These are phyloP conservation scores for Pemphredon lugubris DNA, from an alignment of 2,888 invertebrate genomes.

Conservation along the genomic window DNA sequence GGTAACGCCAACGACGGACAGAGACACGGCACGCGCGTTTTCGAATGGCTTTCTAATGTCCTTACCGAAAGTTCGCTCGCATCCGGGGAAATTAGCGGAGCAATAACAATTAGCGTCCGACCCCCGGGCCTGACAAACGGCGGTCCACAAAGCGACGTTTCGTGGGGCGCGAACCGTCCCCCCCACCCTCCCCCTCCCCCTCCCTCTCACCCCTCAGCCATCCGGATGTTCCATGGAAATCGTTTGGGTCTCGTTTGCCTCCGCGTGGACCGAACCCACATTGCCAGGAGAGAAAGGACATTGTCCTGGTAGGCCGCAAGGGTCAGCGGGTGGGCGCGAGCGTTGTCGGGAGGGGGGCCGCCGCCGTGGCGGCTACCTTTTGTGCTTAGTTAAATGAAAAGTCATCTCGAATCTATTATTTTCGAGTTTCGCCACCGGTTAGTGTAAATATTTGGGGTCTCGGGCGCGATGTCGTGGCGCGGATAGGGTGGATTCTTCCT, in stretches of 20 bases:
- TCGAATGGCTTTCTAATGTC: conserved; percentile 1
- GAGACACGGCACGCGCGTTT: conserved; percentile 10
- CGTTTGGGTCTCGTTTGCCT: conserved; percentile 12
- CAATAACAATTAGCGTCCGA: conserved; percentile 64
- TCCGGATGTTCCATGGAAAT: conserved; percentile 53
- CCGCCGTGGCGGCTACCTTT: conserved; percentile 45
- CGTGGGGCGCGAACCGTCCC: conserved; percentile 15
- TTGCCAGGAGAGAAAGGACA: conserved; percentile 51
- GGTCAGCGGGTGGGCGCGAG: conserved; percentile 65
- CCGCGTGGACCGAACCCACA: conserved; percentile 17
- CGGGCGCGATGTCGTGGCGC: conserved; percentile 50
- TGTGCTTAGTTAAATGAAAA: conserved; percentile 69
- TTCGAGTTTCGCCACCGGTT: conserved; percentile 67
- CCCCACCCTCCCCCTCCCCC: too few relatives aligned
- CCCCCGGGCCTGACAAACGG: conserved; percentile 59
- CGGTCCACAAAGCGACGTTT: conserved; percentile 42
- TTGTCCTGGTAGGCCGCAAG: conserved; percentile 54
- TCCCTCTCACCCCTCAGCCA: too few relatives aligned
- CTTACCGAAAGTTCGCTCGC: conserved; percentile 8
- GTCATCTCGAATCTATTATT: conserved; percentile 73
- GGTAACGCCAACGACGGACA: background rate
- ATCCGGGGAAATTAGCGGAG: conserved; percentile 59
- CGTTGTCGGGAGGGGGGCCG: too few relatives aligned
- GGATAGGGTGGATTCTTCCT: conserved; percentile 54
- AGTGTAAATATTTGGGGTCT: conserved; percentile 70